These are phyloP conservation scores for Ibycter americanus DNA, from an alignment of 2,797 vertebrate species.

Conservation along the genomic window DNA sequence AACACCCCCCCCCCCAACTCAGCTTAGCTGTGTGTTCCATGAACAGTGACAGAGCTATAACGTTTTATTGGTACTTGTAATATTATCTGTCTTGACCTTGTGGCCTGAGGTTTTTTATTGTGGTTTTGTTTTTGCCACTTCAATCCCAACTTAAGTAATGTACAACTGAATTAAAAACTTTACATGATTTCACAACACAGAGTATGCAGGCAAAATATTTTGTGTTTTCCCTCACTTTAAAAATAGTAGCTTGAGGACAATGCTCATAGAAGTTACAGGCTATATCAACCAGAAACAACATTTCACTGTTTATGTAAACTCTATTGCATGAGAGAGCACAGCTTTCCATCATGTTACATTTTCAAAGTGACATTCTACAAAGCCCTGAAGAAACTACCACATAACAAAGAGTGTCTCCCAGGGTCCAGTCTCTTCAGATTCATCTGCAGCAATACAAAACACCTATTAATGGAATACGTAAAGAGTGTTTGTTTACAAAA, in stretches of 20 bases:
- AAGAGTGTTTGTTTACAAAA: not conserved
- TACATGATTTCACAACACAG: not conserved
- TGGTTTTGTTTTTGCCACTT: not conserved
- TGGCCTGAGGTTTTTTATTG: not conserved
- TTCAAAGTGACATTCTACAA: constrained; percentile 41
- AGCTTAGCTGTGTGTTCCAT: not conserved
- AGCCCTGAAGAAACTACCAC: constrained; percentile 18
- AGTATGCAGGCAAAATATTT: not conserved
- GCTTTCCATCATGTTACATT: constrained; percentile 41
- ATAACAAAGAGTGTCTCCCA: not conserved
- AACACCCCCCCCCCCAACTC: accelerated
- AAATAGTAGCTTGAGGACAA: not conserved
- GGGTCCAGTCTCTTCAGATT: not conserved
- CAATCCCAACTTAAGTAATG: not conserved
- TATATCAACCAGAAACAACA: constrained; percentile 20
- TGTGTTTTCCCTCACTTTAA: not conserved
- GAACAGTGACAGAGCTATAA: not conserved
- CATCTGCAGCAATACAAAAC: not conserved
- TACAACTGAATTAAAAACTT: not conserved
- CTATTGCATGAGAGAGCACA: constrained; percentile 23
- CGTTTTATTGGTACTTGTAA: not conserved
- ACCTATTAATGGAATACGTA: not conserved
- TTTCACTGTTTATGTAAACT: constrained; percentile 54
- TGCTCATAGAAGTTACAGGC: not conserved
- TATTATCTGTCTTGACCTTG: not conserved